phyloP scores from a whole-genome alignment of 2,113 vertebrate species.

The Strix aluco region DNA sequence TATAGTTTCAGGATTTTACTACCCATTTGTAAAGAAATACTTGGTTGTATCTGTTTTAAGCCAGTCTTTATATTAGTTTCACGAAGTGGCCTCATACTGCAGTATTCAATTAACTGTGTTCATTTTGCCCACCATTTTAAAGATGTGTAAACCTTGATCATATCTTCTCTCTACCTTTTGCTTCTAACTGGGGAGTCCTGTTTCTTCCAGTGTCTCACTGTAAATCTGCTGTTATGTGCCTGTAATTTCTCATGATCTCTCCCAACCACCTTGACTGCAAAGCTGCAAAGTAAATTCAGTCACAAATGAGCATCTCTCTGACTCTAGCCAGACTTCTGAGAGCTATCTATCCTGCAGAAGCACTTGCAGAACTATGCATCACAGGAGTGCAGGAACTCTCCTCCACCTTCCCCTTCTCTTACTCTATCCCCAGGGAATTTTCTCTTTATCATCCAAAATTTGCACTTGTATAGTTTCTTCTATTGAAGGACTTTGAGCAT shows the following conservation, averaged over 20 bases:
- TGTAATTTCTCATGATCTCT: background rate
- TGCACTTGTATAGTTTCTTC: background rate
- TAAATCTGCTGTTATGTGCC: background rate
- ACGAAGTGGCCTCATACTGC: background rate
- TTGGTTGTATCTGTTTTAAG: background rate
- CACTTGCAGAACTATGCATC: background rate
- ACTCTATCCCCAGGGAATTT: background rate
- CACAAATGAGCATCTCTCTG: background rate
- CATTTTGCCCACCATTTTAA: background rate
- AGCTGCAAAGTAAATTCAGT: background rate
- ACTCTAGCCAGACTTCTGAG: background rate
- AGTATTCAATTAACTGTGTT: background rate
- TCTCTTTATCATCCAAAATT: background rate
- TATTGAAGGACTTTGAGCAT: background rate
- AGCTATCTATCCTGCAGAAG: background rate
- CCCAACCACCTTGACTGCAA: background rate
- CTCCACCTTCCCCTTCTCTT: background rate
- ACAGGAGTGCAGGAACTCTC: background rate
- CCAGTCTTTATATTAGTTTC: background rate
- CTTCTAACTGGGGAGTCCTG: background rate
- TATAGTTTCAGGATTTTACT: background rate
- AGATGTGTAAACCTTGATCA: background rate
- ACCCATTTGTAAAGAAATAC: background rate
- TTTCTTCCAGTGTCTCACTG: background rate
- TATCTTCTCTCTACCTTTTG: background rate